Evolutionary conservation across 2,888 invertebrate genomes (phyloP), one percentile per base, ranked within the genome.

Genomic region (Orchestes rusci): DNA sequence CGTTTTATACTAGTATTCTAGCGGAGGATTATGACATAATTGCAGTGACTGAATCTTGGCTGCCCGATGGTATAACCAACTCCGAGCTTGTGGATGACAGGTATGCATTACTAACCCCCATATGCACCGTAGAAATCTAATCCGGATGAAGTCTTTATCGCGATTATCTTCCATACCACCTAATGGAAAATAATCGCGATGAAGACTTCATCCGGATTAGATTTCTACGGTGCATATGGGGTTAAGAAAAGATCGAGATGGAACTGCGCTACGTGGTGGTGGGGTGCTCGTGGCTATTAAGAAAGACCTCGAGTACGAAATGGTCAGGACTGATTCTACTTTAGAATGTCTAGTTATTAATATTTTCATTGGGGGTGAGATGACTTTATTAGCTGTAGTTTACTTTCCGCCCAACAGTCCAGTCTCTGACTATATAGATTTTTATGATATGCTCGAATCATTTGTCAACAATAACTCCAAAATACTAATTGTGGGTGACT

Each of bases 1-100:
- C 23, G 7, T 34, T 41, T 7, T 41, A 41, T 41, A 34, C 19
- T n/a, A 41, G 34, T 12, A 34, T 8, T 8, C 15, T 41, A 18
- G 18, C 33, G 10, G 41, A 41, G 23, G 41, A 41, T 12, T 41
- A 3, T 41, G 41, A 41, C 16, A 34, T 41, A 34, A 41, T 41
- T 19, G 41, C 41, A 19, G 41, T 41, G n/a, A 41, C 41, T 20
- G 41, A 41, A 41, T 41, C 41, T 30, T 41, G 41, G 41, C 41
- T 41, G 2, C 33, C 19, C 12, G 23, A 41, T 34, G 41, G 19
- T 13, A 41, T 34, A 34, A 3, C 3, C 12, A 20, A 23, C 20
- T 35, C 33, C 20, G 41, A 41, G n/a, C 7, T 41, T 23, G 15
- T 41, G 2, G 41, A 41, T 34, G 41, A 41, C 8, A 33, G 41